phyloP scores from a whole-genome alignment of 1,140 invertebrate species.

The Drosophila tani region DNA sequence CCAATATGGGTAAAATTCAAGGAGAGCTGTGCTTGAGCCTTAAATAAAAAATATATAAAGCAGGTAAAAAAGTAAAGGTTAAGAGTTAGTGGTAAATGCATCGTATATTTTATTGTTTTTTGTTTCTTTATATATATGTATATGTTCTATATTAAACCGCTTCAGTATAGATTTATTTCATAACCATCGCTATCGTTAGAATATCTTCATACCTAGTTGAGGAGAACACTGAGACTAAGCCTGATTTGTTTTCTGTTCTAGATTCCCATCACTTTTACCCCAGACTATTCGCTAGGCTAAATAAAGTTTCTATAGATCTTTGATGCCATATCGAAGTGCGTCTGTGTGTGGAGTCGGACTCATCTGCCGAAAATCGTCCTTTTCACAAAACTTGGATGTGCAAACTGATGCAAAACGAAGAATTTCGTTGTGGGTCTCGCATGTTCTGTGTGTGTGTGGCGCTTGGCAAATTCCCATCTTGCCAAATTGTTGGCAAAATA shows the following conservation, averaged over 20 bases:
- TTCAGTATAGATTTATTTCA: not conserved
- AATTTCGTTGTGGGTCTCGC: slow-evolving; percentile 38
- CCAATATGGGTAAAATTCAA: not conserved
- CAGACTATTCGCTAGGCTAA: slow-evolving; percentile 33
- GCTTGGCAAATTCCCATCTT: slow-evolving; percentile 56
- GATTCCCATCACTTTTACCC: slow-evolving; percentile 7
- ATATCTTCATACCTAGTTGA: not conserved
- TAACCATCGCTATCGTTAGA: not conserved
- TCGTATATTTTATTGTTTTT: too few species aligned
- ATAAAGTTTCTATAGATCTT: slow-evolving; percentile 72
- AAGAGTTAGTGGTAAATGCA: too few species aligned
- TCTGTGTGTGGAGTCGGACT: slow-evolving; percentile 14
- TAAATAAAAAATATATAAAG: too few species aligned
- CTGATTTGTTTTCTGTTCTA: slow-evolving; percentile 14
- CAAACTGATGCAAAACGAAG: slow-evolving; percentile 60
- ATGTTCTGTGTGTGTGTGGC: slow-evolving; percentile 25
- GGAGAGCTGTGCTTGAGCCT: not conserved
- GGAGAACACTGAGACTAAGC: not conserved
- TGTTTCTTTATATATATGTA: too few species aligned
- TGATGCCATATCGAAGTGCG: slow-evolving; percentile 52
- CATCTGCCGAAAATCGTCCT: slow-evolving; percentile 58
- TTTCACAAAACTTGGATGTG: slow-evolving; percentile 56
- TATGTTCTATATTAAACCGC: too few species aligned
- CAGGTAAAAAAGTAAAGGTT: too few species aligned
- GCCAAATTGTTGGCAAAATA: slow-evolving; percentile 74